Evolutionary conservation across 92 coral and sea anemone species (phyloP).

Genomic region (Meandrina meandrites): DNA sequence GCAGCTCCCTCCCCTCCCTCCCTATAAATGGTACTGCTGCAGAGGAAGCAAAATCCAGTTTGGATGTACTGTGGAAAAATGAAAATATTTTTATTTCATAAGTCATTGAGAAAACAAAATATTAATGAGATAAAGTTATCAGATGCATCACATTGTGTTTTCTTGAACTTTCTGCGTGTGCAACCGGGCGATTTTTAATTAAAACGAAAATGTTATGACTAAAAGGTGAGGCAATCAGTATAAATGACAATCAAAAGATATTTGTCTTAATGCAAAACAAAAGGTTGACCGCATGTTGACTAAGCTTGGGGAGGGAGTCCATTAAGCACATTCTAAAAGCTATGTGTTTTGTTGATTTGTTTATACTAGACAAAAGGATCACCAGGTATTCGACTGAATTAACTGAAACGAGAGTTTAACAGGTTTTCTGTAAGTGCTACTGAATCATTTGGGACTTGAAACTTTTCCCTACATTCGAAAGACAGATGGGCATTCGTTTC

Average conservation of each 20-base stretch:
- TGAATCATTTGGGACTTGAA: neutral
- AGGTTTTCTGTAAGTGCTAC: neutral
- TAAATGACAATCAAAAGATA: neutral
- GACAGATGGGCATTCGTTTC: neutral
- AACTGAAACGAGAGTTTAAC: neutral
- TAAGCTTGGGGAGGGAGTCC: neutral
- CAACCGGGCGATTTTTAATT: neutral
- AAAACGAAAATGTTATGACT: neutral
- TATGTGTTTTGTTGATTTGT: slow-evolving; percentile 4
- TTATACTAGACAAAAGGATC: neutral
- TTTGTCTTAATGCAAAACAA: neutral
- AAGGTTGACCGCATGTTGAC: slow-evolving; percentile 1
- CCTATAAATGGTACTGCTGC: too few relatives aligned
- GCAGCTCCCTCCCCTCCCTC: too few relatives aligned
- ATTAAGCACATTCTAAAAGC: neutral
- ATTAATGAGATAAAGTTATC: too few relatives aligned
- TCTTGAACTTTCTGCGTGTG: neutral
- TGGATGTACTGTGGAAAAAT: too few relatives aligned
- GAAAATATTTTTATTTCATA: too few relatives aligned
- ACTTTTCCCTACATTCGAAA: neutral
- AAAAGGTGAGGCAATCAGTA: neutral
- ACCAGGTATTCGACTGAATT: neutral
- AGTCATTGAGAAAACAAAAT: too few relatives aligned
- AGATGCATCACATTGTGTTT: neutral
- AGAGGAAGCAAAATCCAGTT: too few relatives aligned